A percentile compares a stretch with the other conserved stretches of the same genome.
Conservation (phyloP, 2,888 invertebrate species). For the Acronicta alni region DNA sequence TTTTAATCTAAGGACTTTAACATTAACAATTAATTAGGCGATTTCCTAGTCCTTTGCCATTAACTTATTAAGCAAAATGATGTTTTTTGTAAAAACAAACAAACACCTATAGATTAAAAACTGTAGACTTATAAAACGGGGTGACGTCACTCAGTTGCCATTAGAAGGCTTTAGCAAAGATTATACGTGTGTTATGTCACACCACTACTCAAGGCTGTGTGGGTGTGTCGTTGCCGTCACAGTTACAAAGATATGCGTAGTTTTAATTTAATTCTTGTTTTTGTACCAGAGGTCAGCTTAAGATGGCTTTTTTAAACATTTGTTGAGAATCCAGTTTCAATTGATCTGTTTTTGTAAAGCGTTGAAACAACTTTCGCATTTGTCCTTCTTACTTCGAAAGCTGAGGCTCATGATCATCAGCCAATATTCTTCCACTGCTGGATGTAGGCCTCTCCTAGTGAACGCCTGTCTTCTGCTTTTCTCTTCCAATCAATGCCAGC, state of each 20-base stretch:
- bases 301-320: neutral
- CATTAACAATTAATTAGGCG: too few relatives aligned
- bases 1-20: too few relatives aligned
- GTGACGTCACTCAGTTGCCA: constrained; percentile 43
- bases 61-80: too few relatives aligned
- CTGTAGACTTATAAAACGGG: neutral
- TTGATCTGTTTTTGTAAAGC: constrained; percentile 4
- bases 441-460: too few relatives aligned
- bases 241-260: constrained; percentile 28
- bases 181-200: constrained; percentile 47
- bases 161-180: constrained; percentile 20
- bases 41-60: too few relatives aligned
- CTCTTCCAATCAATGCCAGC: too few relatives aligned
- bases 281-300: neutral
- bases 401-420: too few relatives aligned
- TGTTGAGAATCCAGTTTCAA: neutral
- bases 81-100: too few relatives aligned
- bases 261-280: neutral
- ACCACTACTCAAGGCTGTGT: constrained; percentile 45
- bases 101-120: neutral
- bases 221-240: constrained; percentile 53
- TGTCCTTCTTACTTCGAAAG: too few relatives aligned
- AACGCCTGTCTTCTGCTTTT: too few relatives aligned
- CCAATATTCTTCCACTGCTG: too few relatives aligned
- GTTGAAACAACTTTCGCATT: neutral